Base-by-base conservation (phyloP, 2,888 invertebrate species). In the Galerucella calmariensis region DNA sequence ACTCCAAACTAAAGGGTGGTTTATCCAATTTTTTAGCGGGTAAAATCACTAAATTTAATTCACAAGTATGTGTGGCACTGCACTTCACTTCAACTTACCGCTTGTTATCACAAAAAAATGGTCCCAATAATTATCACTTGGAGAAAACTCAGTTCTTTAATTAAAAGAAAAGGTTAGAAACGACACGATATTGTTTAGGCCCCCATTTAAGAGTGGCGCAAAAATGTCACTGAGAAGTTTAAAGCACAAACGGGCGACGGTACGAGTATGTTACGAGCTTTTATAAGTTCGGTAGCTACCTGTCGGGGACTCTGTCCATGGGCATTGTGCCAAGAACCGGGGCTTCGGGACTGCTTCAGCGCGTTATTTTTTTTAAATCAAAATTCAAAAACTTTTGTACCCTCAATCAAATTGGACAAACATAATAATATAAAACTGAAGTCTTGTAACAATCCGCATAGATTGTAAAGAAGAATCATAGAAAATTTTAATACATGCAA, bases 261-360 rank as follows among this genome's bases (percentile, higher is more conserved):
- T 85, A 82, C 85, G 83, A 85, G 84, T 85, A 85, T 86, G 88
- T 86, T 87, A 86, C 63, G 87, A 86, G 87, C 88, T 90, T 90
- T 90, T 90, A 90, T 90, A 90, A 90, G 88, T 88, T 89, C 88
- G 88, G 89, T 86, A 88, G 88, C 89, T 88, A 88, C 89, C 88
- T 89, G 88, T 89, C 88, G 88, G 88, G 85, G 85, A 85, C 84
- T 82, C 79, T 79, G 83, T 80, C 82, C 80, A 78, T 81, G 82
- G 86, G 86, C 85, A 84, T 41, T 41, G 41, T 83, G 85, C 86
- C 86, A 86, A 65, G 46, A 85, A 82, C 84, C 82, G 82, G 82
- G 83, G 78, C 80, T 76, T 67, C 69, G 72, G 74, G 58, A 62
- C 63, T 46, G 72, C 69, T 72, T 69, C 41, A 74, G 48, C 61